phyloP scores from a whole-genome alignment of 2,888 invertebrate species.

The Calameuta filiformis region DNA sequence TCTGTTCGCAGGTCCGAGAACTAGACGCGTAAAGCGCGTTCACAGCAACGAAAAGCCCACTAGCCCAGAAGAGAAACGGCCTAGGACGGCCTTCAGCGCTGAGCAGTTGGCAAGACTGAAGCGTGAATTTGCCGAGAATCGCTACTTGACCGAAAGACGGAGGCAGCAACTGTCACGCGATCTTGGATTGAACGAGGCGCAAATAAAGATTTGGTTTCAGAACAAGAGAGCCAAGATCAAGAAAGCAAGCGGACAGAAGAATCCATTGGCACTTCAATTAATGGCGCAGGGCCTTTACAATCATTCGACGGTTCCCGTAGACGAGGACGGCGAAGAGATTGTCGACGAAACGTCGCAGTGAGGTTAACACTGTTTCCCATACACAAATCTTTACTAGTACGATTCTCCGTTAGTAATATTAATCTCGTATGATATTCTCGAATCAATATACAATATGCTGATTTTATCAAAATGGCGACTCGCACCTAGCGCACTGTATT shows the following conservation, averaged over 20 bases:
- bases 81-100: conserved; percentile 94
- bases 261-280: conserved; percentile 87
- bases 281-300: conserved; percentile 97
- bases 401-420: neutral
- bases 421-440: neutral
- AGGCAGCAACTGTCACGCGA: conserved; percentile 92
- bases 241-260: conserved; percentile 87
- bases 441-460: neutral
- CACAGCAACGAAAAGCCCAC: conserved; percentile 65
- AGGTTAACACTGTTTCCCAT: neutral
- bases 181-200: conserved; percentile 93
- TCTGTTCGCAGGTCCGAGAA: conserved; percentile 69
- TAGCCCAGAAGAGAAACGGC: conserved; percentile 85
- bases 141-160: conserved; percentile 91
- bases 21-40: conserved; percentile 68
- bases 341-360: conserved; percentile 33
- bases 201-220: conserved; percentile 97
- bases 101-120: conserved; percentile 92
- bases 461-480: neutral
- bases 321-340: conserved; percentile 79
- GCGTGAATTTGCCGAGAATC: conserved; percentile 92
- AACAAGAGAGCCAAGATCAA: conserved; percentile 97
- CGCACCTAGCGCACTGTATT: neutral
- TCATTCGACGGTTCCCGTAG: conserved; percentile 81
- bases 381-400: too few relatives aligned